Percentiles rank a stretch among this genome's conserved stretches.
These are phyloP conservation scores for Brenthis ino DNA, from an alignment of 2,888 invertebrate genomes.

Conservation along the genomic window DNA sequence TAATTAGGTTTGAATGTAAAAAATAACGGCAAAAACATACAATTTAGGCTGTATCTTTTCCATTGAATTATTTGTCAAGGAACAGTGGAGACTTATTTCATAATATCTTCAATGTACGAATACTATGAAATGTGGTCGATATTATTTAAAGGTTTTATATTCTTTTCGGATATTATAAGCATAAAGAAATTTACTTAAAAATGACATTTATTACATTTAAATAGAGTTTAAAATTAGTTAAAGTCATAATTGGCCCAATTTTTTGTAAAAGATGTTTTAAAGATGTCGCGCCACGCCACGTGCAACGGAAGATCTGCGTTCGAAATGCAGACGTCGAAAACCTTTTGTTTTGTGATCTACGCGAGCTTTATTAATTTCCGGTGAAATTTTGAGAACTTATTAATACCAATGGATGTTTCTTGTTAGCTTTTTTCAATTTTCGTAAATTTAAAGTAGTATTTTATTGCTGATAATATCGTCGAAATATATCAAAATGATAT, in stretches of 20 bases:
- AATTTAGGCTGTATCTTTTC: neutral
- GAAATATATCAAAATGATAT: too few relatives aligned
- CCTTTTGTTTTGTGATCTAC: neutral
- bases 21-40: neutral
- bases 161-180: too few relatives aligned
- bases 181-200: neutral
- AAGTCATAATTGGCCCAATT: neutral
- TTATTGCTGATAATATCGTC: too few relatives aligned
- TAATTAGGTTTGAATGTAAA: conserved; percentile 19
- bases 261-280: conserved; percentile 17
- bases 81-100: too few relatives aligned
- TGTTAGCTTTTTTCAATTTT: too few relatives aligned
- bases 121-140: too few relatives aligned
- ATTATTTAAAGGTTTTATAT: too few relatives aligned
- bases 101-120: too few relatives aligned
- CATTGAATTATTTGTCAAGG: neutral
- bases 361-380: neutral
- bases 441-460: too few relatives aligned
- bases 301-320: conserved; percentile 24
- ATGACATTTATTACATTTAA: neutral
- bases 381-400: too few relatives aligned
- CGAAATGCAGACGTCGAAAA: conserved; percentile 18
- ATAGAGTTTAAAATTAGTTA: neutral
- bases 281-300: conserved; percentile 35
- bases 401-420: too few relatives aligned